A percentile compares a stretch with the other conserved stretches of the same genome.
These are phyloP conservation scores for Zoroaster sp. DNA, from an alignment of 53 echinoderm and acorn worm species.

Conservation along the genomic window DNA sequence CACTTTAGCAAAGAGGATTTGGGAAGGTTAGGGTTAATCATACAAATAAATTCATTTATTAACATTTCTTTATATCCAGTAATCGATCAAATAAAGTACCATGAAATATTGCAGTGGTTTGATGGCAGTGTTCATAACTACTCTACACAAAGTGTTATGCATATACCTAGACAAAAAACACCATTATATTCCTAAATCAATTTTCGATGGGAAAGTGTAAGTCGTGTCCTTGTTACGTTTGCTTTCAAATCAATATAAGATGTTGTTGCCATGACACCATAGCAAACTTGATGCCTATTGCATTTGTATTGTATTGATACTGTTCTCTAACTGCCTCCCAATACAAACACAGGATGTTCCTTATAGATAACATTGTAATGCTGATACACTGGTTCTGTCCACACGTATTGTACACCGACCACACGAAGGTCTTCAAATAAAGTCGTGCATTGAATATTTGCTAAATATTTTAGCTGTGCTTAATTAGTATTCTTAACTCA, in stretches of 20 bases:
- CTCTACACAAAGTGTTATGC: not conserved
- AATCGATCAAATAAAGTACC: too few relatives aligned
- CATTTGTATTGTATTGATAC: not conserved
- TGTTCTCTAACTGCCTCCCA: not conserved
- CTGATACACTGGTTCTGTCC: not conserved
- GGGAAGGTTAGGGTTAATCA: too few relatives aligned
- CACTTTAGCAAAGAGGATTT: too few relatives aligned
- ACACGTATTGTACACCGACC: too few relatives aligned
- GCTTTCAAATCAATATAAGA: not conserved
- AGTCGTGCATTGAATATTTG: not conserved
- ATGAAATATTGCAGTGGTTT: too few relatives aligned
- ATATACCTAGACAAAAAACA: not conserved
- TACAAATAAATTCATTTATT: too few relatives aligned
- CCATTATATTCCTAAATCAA: not conserved
- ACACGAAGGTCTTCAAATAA: too few relatives aligned
- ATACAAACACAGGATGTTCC: not conserved
- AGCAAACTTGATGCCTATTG: not conserved
- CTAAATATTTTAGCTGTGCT: not conserved
- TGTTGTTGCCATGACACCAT: not conserved
- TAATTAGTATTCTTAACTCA: not conserved
- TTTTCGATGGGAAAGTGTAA: not conserved
- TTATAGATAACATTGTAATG: not conserved
- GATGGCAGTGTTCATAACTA: too few relatives aligned
- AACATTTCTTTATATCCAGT: too few relatives aligned
- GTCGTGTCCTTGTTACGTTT: not conserved